Percentiles rank a stretch among this genome's conserved stretches.
These are phyloP conservation scores for Hypocryptadius cinnamomeus DNA, from an alignment of 2,113 vertebrate species.

Conservation along the genomic window DNA sequence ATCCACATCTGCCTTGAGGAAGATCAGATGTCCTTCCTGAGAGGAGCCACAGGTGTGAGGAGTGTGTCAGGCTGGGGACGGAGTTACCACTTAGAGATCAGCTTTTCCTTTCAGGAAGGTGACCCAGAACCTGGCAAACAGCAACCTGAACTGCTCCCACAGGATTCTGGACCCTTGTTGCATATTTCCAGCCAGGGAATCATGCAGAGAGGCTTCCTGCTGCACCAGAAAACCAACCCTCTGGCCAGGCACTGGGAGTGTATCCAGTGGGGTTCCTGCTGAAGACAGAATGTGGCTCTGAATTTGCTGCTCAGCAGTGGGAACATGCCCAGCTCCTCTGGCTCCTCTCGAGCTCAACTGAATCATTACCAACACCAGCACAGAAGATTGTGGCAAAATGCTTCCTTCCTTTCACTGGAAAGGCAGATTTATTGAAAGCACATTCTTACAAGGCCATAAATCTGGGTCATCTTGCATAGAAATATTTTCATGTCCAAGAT, in stretches of 20 bases:
- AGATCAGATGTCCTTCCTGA: not conserved
- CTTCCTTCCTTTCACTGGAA: not conserved
- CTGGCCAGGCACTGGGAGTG: not conserved
- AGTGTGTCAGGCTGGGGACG: not conserved
- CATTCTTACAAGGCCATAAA: not conserved
- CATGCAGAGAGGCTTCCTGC: not conserved
- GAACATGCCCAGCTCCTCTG: not conserved
- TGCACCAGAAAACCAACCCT: not conserved
- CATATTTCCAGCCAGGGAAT: not conserved
- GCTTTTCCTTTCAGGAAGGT: not conserved
- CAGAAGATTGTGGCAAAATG: not conserved
- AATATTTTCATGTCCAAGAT: not conserved
- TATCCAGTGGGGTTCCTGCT: not conserved
- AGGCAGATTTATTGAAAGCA: not conserved
- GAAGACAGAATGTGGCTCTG: not conserved
- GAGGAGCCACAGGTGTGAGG: not conserved
- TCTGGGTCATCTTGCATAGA: not conserved
- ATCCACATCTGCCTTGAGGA: not conserved
- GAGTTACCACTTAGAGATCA: not conserved
- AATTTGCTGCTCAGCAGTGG: not conserved
- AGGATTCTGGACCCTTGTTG: not conserved
- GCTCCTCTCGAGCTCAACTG: fast-evolving
- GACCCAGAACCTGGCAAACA: not conserved
- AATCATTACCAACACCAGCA: not conserved
- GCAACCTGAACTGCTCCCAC: not conserved